Base-by-base conservation (phyloP, 2,797 vertebrate species). In the Loris lydekkerianus region DNA sequence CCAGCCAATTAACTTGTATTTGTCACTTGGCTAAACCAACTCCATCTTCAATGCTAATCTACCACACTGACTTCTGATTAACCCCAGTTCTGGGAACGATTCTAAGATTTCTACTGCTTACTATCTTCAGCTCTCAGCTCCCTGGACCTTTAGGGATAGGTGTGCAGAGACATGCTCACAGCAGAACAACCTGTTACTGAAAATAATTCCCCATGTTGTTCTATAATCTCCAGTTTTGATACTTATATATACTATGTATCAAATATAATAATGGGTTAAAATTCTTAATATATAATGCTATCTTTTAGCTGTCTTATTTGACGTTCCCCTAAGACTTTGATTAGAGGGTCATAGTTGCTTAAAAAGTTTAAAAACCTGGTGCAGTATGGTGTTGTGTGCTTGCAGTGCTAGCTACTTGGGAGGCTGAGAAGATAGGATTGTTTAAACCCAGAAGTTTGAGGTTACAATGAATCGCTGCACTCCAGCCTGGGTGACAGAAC, bases 221-320 rank as follows among this genome's bases (percentile, higher is more conserved):
- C 93, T 83, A 93, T 4, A 85, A 76, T 40, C 60, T 70, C 18
- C 14, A 82, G 73, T 84, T 92, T 82, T 25, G 61, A 40, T 43
- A 85, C n/a, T 5, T 60, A 78, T 20, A 25, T 6, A 43, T 25
- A 37, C 7, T 60, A 78, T 20, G 17, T 10, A 43, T 25, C n/a
- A 87, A 17, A 43, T 61, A 63, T 23, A 20, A 93, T 20, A 95
- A 72, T 86, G 7, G 3, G 3, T 75, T 73, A 84, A 60, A 81
- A 70, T 78, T 85, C 46, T 96, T 78, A 87, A 72, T 73, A 73
- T n/a, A 85, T n/a, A 27, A 58, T 70, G 67, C 40, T 34, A 80
- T n/a, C 4, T 94, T 96, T 94, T 70, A 90, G 78, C 31, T 34
- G 37, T 72, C 14, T 73, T 76, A 43, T 72, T 82, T 86, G 49